These are phyloP conservation scores for Uromys caudimaculatus DNA, from an alignment of 2,797 vertebrate species.

Conservation along the genomic window DNA sequence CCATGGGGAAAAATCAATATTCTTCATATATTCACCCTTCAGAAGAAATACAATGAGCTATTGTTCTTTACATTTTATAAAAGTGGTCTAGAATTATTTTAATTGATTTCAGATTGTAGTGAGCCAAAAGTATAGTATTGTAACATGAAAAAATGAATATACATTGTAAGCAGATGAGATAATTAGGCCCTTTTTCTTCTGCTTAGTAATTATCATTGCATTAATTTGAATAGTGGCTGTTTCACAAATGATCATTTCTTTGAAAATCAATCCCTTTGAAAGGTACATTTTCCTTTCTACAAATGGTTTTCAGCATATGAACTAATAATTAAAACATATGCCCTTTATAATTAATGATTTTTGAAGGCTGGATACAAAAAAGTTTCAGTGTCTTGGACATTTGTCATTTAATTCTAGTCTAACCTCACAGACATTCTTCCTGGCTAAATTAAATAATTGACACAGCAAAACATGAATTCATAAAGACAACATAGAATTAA, in stretches of 20 bases:
- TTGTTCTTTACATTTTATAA: slow-evolving; percentile 35
- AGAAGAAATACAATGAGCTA: slow-evolving; percentile 58
- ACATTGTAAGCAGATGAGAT: slow-evolving; percentile 40
- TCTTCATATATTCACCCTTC: slow-evolving; percentile 48
- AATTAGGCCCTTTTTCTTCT: slow-evolving; percentile 65
- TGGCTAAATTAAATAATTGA: slow-evolving; percentile 56
- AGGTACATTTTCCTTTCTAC: slow-evolving; percentile 53
- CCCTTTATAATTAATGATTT: slow-evolving; percentile 34
- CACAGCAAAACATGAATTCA: neutral
- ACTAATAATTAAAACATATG: slow-evolving; percentile 53
- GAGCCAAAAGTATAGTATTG: slow-evolving; percentile 6
- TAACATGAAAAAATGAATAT: slow-evolving; percentile 61
- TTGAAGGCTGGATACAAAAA: slow-evolving; percentile 50
- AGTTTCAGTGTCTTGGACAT: slow-evolving; percentile 35
- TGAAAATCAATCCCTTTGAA: slow-evolving; percentile 60
- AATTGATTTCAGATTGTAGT: slow-evolving; percentile 65
- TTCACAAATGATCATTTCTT: slow-evolving; percentile 58
- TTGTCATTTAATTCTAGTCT: slow-evolving; percentile 50
- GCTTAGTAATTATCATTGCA: slow-evolving; percentile 47
- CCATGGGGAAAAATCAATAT: neutral
- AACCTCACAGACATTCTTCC: slow-evolving; percentile 24
- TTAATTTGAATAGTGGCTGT: slow-evolving; percentile 53
- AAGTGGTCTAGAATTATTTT: slow-evolving; percentile 61
- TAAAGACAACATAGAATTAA: slow-evolving; percentile 51
- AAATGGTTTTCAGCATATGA: slow-evolving; percentile 2